Conservation (phyloP, 1,140 invertebrate genomes). For the Ceratitis capitata region DNA sequence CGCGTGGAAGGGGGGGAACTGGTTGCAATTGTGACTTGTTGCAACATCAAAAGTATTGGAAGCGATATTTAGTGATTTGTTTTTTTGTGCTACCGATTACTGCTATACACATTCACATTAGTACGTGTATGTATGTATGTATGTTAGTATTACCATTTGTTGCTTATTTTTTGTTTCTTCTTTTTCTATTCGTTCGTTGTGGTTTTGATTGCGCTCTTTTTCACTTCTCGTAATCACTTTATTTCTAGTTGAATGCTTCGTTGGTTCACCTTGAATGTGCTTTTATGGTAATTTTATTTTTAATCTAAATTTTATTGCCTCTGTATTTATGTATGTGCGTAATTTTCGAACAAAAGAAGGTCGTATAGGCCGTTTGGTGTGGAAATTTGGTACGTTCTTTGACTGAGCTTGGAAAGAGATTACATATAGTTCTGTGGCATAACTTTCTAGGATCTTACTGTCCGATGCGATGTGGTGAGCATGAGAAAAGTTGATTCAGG, state of each 20-base stretch:
- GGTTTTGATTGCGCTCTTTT: not conserved
- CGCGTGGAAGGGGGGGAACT: not conserved
- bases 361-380: no score
- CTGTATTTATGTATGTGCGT: not conserved
- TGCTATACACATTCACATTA: not conserved
- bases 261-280: constrained; percentile 8
- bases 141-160: no score
- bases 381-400: no score
- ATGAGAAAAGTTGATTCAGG: no score
- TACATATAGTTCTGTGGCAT: no score
- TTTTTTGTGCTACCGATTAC: not conserved
- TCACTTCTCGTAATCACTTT: not conserved
- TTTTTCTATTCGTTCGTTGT: not conserved
- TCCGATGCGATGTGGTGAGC: no score
- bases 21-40: constrained; percentile 28
- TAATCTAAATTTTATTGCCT: not conserved
- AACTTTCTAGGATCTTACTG: no score
- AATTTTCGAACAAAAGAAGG: no score
- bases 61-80: constrained; percentile 3
- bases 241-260: not conserved
- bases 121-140: no score
- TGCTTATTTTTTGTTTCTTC: not conserved
- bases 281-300: not conserved
- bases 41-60: not conserved
- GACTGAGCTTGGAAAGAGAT: no score